These are phyloP conservation scores for Gastrophysa polygoni DNA, from an alignment of 2,888 invertebrate species.

Conservation along the genomic window DNA sequence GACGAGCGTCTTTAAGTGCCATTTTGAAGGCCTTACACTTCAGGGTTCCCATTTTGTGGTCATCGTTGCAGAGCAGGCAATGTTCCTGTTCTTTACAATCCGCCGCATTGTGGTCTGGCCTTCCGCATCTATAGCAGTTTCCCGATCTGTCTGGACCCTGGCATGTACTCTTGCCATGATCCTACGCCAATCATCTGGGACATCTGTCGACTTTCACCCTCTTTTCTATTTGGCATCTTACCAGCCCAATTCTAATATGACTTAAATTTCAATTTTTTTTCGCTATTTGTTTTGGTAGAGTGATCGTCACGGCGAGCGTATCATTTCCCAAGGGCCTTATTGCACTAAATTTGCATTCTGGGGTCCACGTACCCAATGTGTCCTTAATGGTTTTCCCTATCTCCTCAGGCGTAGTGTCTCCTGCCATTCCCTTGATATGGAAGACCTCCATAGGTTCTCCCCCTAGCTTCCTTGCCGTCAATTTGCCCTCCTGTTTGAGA, in stretches of 20 bases:
- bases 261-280: not conserved
- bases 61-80: slow-evolving; percentile 9
- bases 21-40: not conserved
- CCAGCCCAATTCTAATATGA: not conserved
- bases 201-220: not conserved
- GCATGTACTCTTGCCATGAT: not conserved
- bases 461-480: not conserved
- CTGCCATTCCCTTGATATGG: not conserved
- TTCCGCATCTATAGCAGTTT: slow-evolving; percentile 12
- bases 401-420: not conserved
- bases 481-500: not conserved
- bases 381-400: not conserved
- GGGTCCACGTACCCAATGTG: not conserved
- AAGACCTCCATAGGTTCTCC: not conserved
- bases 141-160: slow-evolving; percentile 6
- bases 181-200: slow-evolving; percentile 11
- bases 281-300: not conserved
- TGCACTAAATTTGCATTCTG: not conserved
- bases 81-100: not conserved
- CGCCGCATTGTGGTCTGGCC: not conserved
- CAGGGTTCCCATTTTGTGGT: slow-evolving; percentile 9
- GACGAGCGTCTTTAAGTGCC: not conserved
- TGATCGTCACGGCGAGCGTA: not conserved
- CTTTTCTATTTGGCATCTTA: slow-evolving; percentile 1
- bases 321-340: not conserved